Percentiles rank a stretch among this genome's conserved stretches.
Evolutionary conservation across 2,113 vertebrate genomes (phyloP).

Genomic region (Stercorarius parasiticus): DNA sequence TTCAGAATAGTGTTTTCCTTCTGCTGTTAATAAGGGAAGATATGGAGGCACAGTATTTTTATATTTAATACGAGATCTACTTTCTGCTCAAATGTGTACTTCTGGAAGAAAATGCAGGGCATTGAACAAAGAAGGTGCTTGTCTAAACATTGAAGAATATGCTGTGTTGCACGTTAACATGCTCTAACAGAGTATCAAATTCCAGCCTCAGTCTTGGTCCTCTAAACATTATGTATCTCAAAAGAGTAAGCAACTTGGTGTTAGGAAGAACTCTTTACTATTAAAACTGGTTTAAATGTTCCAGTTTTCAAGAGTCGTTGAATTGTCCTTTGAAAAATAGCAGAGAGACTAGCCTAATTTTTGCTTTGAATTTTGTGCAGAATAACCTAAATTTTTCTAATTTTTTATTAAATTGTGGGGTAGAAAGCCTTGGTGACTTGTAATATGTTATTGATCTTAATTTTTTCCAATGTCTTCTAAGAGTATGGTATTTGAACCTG

Average conservation of each 20-base stretch:
- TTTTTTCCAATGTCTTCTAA: background rate
- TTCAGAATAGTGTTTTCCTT: background rate
- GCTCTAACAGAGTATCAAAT: background rate
- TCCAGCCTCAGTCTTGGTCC: background rate
- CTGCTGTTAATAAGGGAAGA: background rate
- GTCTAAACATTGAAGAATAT: background rate
- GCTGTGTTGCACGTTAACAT: accelerated
- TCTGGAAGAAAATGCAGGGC: background rate
- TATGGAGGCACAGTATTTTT: background rate
- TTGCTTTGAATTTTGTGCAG: background rate
- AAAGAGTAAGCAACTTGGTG: background rate
- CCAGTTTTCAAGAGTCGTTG: background rate
- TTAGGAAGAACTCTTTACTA: background rate
- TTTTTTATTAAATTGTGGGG: background rate
- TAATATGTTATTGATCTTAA: background rate
- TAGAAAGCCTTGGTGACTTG: background rate
- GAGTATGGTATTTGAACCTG: background rate
- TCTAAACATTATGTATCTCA: background rate
- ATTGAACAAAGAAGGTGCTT: background rate
- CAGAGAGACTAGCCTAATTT: background rate
- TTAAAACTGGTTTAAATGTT: background rate
- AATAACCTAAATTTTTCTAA: background rate
- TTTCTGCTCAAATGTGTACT: background rate
- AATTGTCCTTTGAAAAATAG: background rate
- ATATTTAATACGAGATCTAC: background rate